A percentile compares a stretch with the other conserved stretches of the same genome.
phyloP scores from a whole-genome alignment of 1,140 invertebrate species.

The Bombyx mandarina region DNA sequence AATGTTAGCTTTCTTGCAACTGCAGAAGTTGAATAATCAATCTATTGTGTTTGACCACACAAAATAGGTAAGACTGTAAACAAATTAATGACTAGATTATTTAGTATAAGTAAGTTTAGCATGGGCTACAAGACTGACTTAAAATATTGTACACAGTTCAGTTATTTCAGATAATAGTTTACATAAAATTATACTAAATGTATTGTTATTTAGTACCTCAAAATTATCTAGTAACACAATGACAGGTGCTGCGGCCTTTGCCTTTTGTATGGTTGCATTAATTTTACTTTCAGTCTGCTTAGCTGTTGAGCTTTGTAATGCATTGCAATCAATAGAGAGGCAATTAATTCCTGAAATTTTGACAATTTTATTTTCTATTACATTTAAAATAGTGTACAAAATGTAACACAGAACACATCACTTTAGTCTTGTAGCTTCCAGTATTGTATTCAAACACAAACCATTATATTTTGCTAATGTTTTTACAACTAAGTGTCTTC shows the following conservation, averaged over 20 bases:
- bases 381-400: background rate
- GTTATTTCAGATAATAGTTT: background rate
- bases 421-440: background rate
- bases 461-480: slow-evolving; percentile 62
- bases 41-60: too few relatives aligned
- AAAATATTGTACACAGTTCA: too few relatives aligned
- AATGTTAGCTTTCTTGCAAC: too few relatives aligned
- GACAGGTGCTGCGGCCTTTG: slow-evolving; percentile 53
- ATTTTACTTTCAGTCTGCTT: slow-evolving; percentile 69
- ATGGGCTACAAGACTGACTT: too few relatives aligned
- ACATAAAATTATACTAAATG: background rate
- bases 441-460: slow-evolving; percentile 14
- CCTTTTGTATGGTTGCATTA: slow-evolving; percentile 54
- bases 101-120: too few relatives aligned
- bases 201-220: slow-evolving; percentile 35
- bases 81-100: too few relatives aligned
- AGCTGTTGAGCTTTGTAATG: slow-evolving; percentile 58
- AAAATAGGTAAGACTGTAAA: too few relatives aligned
- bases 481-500: slow-evolving; percentile 46
- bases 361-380: background rate
- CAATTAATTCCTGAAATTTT: slow-evolving; percentile 44
- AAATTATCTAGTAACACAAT: slow-evolving; percentile 61
- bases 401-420: slow-evolving; percentile 3
- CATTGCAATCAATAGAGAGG: slow-evolving; percentile 54
- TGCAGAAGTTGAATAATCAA: too few relatives aligned